These are phyloP conservation scores for Athene noctua DNA, from an alignment of 2,113 vertebrate species.

Conservation along the genomic window DNA sequence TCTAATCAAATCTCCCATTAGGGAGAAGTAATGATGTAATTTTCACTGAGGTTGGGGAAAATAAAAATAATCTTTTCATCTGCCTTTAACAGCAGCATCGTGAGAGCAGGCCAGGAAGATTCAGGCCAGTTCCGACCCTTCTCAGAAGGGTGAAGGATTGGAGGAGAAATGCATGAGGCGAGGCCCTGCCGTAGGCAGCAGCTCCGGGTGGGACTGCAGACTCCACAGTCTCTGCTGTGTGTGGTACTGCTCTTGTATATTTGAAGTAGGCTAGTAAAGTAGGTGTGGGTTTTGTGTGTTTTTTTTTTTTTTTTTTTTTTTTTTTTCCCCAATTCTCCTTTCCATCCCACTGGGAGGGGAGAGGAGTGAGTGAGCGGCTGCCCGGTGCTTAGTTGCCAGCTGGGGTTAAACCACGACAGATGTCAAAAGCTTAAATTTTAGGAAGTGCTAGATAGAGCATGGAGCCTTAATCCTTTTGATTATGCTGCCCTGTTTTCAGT, in stretches of 20 bases:
- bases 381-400: no score
- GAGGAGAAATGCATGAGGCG: neutral
- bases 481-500: neutral
- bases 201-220: neutral
- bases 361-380: no score
- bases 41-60: neutral
- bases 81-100: neutral
- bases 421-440: neutral
- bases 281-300: no score
- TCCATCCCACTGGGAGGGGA: no score
- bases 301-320: no score
- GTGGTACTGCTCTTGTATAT: neutral
- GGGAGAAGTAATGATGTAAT: neutral
- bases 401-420: no score
- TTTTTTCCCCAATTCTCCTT: no score
- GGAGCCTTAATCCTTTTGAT: neutral
- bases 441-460: neutral
- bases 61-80: neutral
- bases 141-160: neutral
- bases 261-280: neutral
- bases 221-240: neutral
- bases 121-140: neutral
- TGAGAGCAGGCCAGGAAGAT: neutral
- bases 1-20: conserved; percentile 1
- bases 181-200: neutral